Conservation (phyloP, 2,888 invertebrate genomes). For the Dascillus cervinus region DNA sequence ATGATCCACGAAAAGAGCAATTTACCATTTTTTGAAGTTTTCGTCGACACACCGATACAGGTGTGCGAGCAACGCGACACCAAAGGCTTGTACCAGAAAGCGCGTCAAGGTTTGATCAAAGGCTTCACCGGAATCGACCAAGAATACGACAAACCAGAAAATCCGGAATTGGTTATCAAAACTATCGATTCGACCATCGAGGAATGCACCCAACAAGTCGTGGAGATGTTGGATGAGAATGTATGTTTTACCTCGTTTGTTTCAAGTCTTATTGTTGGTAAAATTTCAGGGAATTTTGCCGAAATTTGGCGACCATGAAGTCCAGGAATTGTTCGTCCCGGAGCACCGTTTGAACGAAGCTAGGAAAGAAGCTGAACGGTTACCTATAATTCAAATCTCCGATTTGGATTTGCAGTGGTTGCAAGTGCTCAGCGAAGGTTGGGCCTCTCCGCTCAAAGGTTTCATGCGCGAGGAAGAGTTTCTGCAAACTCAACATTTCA, state of each 20-base stretch:
- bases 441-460: conserved; percentile 95
- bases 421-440: conserved; percentile 85
- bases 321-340: conserved; percentile 78
- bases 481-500: conserved; percentile 66
- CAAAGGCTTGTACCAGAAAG: conserved; percentile 96
- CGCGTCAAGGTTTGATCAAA: conserved; percentile 85
- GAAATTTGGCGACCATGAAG: conserved; percentile 22
- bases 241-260: too few species aligned
- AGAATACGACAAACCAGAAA: conserved; percentile 79
- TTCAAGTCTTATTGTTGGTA: too few species aligned
- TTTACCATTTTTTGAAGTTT: conserved; percentile 89
- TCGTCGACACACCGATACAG: conserved; percentile 90
- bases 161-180: conserved; percentile 79
- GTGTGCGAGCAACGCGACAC: conserved; percentile 94
- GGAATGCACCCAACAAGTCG: conserved; percentile 80
- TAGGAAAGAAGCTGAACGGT: conserved; percentile 60
- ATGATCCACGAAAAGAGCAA: conserved; percentile 82
- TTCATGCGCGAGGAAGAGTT: conserved; percentile 97
- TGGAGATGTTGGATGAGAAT: conserved; percentile 73
- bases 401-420: conserved; percentile 93
- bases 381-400: conserved; percentile 70
- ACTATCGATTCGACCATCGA: conserved; percentile 76
- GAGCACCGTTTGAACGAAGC: conserved; percentile 56
- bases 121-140: conserved; percentile 91
- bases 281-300: neutral